phyloP scores from a whole-genome alignment of 1,140 invertebrate genomes.

The Monochamus saltuarius region DNA sequence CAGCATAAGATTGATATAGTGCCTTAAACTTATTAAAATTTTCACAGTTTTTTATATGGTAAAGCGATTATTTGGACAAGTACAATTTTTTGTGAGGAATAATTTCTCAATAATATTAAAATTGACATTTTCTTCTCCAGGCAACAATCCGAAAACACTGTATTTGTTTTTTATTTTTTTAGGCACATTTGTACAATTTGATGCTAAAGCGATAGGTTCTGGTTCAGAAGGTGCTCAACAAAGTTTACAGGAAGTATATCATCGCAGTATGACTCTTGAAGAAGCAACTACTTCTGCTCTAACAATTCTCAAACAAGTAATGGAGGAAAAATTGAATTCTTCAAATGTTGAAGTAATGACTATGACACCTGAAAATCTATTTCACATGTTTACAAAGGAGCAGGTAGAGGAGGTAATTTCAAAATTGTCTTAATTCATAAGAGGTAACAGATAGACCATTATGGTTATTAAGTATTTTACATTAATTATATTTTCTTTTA shows the following conservation, averaged over 20 bases:
- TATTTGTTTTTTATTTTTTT: conserved; percentile 17
- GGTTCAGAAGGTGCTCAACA: conserved; percentile 99
- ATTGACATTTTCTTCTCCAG: not conserved
- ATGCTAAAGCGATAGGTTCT: conserved; percentile 99
- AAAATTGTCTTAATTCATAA: conserved; percentile 63
- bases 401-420: conserved; percentile 90
- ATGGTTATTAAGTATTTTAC: not conserved
- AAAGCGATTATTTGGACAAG: too few relatives aligned
- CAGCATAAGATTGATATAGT: too few relatives aligned
- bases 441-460: not conserved
- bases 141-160: not conserved
- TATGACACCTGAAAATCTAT: conserved; percentile 81
- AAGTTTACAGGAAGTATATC: conserved; percentile 77
- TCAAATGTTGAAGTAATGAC: conserved; percentile 98
- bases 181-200: conserved; percentile 95
- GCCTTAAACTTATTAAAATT: too few relatives aligned
- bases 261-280: conserved; percentile 86
- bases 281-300: conserved; percentile 91
- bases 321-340: conserved; percentile 98
- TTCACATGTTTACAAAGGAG: conserved; percentile 88
- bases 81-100: too few relatives aligned
- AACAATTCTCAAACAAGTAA: conserved; percentile 98
- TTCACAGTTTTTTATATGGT: too few relatives aligned
- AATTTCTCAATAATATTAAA: too few relatives aligned
- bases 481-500: conserved; percentile 2